These are phyloP conservation scores for Oryzias melastigma DNA, from an alignment of 2,113 vertebrate species.

Conservation along the genomic window DNA sequence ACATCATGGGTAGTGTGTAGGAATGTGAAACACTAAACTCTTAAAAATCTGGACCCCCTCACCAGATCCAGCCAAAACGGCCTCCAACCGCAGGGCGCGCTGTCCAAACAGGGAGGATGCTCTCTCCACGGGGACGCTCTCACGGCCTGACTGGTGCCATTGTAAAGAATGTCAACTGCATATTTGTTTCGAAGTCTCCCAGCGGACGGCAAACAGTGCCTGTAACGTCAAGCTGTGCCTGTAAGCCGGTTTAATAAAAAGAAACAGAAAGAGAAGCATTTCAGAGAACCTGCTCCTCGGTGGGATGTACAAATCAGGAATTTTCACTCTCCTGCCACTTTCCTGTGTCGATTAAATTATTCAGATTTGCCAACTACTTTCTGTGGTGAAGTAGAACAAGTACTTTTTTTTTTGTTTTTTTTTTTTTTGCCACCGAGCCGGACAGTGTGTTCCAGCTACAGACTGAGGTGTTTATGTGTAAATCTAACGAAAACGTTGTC, in stretches of 20 bases:
- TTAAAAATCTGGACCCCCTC: slow-evolving; percentile 48
- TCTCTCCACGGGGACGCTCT: slow-evolving; percentile 52
- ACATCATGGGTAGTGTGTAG: slow-evolving; percentile 63
- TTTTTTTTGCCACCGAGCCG: slow-evolving; percentile 73
- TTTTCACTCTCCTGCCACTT: slow-evolving; percentile 74
- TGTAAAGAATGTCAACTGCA: slow-evolving; percentile 79
- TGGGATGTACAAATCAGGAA: slow-evolving; percentile 73
- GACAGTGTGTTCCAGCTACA: slow-evolving; percentile 67
- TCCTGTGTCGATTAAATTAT: slow-evolving; percentile 75
- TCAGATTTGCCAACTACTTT: slow-evolving; percentile 73
- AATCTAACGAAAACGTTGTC: slow-evolving; percentile 74
- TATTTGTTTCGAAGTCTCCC: slow-evolving; percentile 63
- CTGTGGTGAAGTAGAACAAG: slow-evolving; percentile 74
- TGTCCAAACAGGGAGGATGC: slow-evolving; percentile 49
- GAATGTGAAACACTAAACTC: slow-evolving; percentile 58
- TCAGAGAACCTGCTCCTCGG: slow-evolving; percentile 67
- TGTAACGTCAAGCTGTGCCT: slow-evolving; percentile 80
- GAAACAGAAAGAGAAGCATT: slow-evolving; percentile 38
- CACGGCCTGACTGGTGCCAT: slow-evolving; percentile 71
- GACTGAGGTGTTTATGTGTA: slow-evolving; percentile 73
- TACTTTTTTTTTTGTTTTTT: slow-evolving; percentile 52
- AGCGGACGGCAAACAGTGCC: slow-evolving; percentile 78
- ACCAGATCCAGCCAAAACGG: slow-evolving; percentile 50
- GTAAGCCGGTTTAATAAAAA: slow-evolving; percentile 66
- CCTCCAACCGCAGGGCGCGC: slow-evolving; percentile 43